Evolutionary conservation across 2,888 invertebrate species (phyloP).

Genomic region (Erebia palarica): DNA sequence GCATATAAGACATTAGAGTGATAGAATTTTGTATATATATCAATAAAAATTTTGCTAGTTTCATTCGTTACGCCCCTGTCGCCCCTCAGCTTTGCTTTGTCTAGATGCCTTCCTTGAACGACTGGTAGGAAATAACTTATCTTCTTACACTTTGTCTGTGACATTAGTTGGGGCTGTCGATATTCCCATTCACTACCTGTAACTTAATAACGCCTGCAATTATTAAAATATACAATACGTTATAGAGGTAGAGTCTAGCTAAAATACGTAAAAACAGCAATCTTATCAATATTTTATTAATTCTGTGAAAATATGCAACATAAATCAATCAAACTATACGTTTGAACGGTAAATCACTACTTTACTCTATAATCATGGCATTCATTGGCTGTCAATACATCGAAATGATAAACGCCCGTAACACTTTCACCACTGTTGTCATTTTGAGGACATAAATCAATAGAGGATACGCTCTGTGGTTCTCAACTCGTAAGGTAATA

Average conservation of each 20-base stretch:
- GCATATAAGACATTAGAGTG: too few species aligned
- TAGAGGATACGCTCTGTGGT: conserved; percentile 50
- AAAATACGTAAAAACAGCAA: neutral
- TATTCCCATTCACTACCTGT: too few species aligned
- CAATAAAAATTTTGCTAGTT: too few species aligned
- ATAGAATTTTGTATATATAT: too few species aligned
- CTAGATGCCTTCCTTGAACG: too few species aligned
- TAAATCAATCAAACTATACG: conserved; percentile 34
- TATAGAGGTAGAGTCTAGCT: neutral
- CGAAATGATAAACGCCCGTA: conserved; percentile 72
- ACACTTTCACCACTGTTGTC: conserved; percentile 69
- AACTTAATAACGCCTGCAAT: too few species aligned
- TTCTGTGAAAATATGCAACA: conserved; percentile 23
- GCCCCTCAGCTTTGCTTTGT: too few species aligned
- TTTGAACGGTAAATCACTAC: conserved; percentile 52
- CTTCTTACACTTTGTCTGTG: too few species aligned
- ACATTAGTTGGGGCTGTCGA: too few species aligned
- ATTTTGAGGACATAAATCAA: conserved; percentile 72
- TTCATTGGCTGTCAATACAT: conserved; percentile 78
- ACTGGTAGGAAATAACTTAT: too few species aligned
- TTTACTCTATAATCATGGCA: conserved; percentile 63
- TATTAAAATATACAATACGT: too few species aligned
- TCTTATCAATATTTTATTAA: neutral
- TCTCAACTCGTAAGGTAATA: neutral
- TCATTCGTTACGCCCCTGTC: too few species aligned